These are phyloP conservation scores for Halesus radiatus DNA, from an alignment of 1,140 invertebrate genomes.

Conservation along the genomic window DNA sequence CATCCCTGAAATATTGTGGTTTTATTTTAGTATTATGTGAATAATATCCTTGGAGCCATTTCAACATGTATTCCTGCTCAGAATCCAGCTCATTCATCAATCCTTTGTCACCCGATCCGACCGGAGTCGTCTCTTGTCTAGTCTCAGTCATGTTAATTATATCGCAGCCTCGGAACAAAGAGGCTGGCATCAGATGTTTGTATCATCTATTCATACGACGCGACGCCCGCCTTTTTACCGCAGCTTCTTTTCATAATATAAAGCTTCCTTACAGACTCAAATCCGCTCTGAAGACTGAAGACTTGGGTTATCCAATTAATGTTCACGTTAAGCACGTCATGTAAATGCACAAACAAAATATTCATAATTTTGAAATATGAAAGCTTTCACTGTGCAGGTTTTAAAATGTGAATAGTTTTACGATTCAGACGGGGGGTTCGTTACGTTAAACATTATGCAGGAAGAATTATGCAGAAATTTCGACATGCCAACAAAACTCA, in stretches of 20 bases:
- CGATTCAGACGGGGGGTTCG: too few species aligned
- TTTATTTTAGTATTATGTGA: too few species aligned
- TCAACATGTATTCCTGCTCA: too few species aligned
- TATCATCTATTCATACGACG: constrained; percentile 4
- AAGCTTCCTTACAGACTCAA: background rate
- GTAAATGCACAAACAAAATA: constrained; percentile 14
- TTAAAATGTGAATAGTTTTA: too few species aligned
- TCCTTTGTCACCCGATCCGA: too few species aligned
- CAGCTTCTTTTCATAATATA: background rate
- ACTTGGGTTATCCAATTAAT: constrained; percentile 1
- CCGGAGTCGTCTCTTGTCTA: background rate
- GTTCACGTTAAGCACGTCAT: background rate
- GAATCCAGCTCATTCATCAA: too few species aligned
- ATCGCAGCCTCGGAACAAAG: background rate
- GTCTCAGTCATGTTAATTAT: background rate
- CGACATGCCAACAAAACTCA: too few species aligned
- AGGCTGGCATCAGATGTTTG: background rate
- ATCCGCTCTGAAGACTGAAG: background rate
- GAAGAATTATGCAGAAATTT: too few species aligned
- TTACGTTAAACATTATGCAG: too few species aligned
- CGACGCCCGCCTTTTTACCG: background rate
- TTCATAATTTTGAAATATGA: background rate
- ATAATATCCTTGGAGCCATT: too few species aligned
- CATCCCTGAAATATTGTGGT: too few species aligned
- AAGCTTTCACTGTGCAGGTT: too few species aligned